Conservation (phyloP, 2,888 invertebrate species). For the Tribolium freemani region DNA sequence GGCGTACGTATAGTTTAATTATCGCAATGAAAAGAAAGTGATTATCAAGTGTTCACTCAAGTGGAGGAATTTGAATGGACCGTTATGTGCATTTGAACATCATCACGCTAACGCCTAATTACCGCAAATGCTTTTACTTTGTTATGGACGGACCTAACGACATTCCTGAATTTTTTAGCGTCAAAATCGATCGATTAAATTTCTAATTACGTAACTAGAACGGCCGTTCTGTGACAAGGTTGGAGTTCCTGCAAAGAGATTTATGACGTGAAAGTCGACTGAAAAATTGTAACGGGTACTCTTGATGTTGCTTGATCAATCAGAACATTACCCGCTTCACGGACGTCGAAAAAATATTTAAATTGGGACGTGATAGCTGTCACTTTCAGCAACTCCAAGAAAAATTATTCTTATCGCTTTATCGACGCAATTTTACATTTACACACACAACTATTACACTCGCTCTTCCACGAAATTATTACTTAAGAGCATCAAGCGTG, state of each 20-base stretch:
- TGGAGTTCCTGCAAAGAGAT: constrained; percentile 3
- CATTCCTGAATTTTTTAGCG: background rate
- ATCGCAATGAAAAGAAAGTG: constrained; percentile 15
- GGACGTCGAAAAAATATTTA: background rate
- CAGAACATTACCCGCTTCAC: background rate
- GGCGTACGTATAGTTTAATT: background rate
- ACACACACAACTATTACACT: background rate
- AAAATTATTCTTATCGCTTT: background rate
- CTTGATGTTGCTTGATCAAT: background rate
- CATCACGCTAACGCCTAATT: constrained; percentile 13
- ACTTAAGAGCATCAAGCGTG: background rate
- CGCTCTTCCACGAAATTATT: background rate
- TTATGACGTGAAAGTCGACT: constrained; percentile 15
- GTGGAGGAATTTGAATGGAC: constrained; percentile 13
- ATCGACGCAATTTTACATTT: background rate
- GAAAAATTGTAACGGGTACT: background rate
- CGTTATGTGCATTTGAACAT: background rate
- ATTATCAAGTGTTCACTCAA: background rate
- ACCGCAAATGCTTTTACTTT: background rate
- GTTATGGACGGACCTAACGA: background rate
- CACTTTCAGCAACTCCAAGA: background rate
- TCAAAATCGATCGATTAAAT: constrained; percentile 7
- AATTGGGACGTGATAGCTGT: background rate
- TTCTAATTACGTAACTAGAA: constrained; percentile 12
- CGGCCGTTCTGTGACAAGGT: background rate